Conservation (phyloP, 2,888 invertebrate genomes). For the Orthosia gracilis region DNA sequence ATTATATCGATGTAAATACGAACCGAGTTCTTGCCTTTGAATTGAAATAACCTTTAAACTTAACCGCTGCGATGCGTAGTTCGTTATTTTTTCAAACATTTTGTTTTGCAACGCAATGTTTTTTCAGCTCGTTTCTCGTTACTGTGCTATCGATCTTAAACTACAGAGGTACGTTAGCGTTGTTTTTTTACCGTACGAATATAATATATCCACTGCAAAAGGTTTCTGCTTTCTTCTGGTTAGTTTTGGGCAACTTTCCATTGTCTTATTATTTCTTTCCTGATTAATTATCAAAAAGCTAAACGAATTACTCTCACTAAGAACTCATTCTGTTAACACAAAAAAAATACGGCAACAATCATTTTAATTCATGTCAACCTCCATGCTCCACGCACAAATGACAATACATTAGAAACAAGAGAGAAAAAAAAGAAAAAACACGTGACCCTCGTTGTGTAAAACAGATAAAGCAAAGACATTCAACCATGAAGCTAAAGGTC, state of each 20-base stretch:
- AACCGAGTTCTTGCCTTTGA: no score
- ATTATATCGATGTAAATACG: no score
- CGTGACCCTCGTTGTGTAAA: slow-evolving; percentile 37
- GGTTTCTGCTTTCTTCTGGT: not conserved
- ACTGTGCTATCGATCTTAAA: not conserved
- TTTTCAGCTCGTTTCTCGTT: not conserved
- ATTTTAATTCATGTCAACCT: not conserved
- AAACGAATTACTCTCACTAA: not conserved
- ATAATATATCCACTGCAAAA: not conserved
- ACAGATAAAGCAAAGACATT: slow-evolving; percentile 32
- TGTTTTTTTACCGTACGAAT: not conserved
- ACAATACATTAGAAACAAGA: not conserved
- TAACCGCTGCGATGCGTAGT: not conserved
- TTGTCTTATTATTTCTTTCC: not conserved
- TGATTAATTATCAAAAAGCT: not conserved
- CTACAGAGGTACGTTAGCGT: not conserved
- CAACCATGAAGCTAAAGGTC: slow-evolving; percentile 52
- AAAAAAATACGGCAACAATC: not conserved
- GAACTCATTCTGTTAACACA: no score
- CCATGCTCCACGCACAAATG: not conserved
- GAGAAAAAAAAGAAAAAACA: slow-evolving; percentile 6
- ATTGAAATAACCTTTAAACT: not conserved
- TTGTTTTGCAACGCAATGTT: not conserved
- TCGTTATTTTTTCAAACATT: not conserved
- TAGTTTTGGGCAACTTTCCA: not conserved